A percentile compares a stretch with the other conserved stretches of the same genome.
phyloP scores from a whole-genome alignment of 2,113 vertebrate genomes.

The Theropithecus gelada region DNA sequence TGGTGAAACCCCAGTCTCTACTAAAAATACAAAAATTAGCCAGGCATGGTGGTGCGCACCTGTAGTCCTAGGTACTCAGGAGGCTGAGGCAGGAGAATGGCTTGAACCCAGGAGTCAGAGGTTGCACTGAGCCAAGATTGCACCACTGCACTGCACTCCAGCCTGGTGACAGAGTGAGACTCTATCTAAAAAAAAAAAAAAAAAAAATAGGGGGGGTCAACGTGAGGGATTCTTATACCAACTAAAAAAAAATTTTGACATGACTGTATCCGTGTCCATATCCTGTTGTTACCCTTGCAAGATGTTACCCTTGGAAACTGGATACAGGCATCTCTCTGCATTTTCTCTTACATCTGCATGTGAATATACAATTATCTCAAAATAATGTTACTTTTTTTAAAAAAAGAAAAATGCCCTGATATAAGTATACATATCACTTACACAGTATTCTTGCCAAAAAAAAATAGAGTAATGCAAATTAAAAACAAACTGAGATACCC shows the following conservation, averaged over 20 bases:
- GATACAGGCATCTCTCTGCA: not conserved
- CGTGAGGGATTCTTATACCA: not conserved
- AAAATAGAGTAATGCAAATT: not conserved
- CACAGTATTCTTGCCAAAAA: not conserved
- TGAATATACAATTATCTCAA: not conserved
- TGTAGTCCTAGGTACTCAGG: too few relatives aligned
- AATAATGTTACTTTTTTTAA: not conserved
- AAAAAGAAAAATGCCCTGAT: not conserved
- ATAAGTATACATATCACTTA: not conserved
- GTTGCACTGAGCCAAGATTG: too few relatives aligned
- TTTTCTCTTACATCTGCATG: not conserved
- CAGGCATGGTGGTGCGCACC: too few relatives aligned
- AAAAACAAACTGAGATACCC: not conserved
- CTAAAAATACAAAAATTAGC: too few relatives aligned
- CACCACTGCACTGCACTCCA: too few relatives aligned
- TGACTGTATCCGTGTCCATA: not conserved
- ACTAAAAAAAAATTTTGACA: not conserved
- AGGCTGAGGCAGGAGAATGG: too few relatives aligned
- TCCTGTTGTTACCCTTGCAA: not conserved
- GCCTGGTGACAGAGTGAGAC: too few relatives aligned
- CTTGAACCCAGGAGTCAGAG: too few relatives aligned
- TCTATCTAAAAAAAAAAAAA: too few relatives aligned
- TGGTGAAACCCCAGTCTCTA: too few relatives aligned
- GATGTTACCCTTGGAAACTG: not conserved
- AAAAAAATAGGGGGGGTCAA: not conserved